Evolutionary conservation across 2,888 invertebrate species (phyloP), one percentile per base, ranked within the genome.

Genomic region (Furcula furcula): DNA sequence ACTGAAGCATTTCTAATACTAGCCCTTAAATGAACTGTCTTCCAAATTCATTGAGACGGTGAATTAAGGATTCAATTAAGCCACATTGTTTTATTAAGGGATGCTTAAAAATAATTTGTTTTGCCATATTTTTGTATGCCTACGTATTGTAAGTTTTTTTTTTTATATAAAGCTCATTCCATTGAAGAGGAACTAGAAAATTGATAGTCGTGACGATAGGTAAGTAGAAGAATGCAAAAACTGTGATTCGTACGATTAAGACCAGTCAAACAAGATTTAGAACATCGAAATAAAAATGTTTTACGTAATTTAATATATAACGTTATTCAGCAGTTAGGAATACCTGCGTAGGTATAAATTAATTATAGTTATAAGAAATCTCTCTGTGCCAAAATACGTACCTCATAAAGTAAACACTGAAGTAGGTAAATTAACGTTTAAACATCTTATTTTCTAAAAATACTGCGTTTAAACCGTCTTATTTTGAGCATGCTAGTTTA

Each of bases 341-440:
- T 81, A 81, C 78, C 74, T 77, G 80, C 71, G 74, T 11, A 11
- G 28, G 28, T 79, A 76, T 78, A 74, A 81, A 78, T 69, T 68
- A 89, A 89, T 73, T 80, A 66, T 84, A 85, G 79, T 60, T 74
- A 51, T 86, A 87, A 86, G 85, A 76, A 91, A 90, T 91, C 91
- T 92, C 91, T 92, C 92, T 93, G 93, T 93, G 93, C 93, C 93
- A 93, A 93, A 93, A 93, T 90, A 91, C 92, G 93, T 93, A 93
- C 93, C 93, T 93, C 93, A 93, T 92, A 80, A 89, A 89, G 60
- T 87, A 82, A 80, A 83, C 79, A 76, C 67, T 76, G 77, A 80
- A 76, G 70, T 87, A 86, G 84, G 77, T 86, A 85, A 83, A 79
- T 65, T 74, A 80, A 82, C 76, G 75, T 71, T 69, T 69, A 67